These are phyloP conservation scores for Epicauta chinensis DNA, from an alignment of 1,140 invertebrate genomes.

Conservation along the genomic window DNA sequence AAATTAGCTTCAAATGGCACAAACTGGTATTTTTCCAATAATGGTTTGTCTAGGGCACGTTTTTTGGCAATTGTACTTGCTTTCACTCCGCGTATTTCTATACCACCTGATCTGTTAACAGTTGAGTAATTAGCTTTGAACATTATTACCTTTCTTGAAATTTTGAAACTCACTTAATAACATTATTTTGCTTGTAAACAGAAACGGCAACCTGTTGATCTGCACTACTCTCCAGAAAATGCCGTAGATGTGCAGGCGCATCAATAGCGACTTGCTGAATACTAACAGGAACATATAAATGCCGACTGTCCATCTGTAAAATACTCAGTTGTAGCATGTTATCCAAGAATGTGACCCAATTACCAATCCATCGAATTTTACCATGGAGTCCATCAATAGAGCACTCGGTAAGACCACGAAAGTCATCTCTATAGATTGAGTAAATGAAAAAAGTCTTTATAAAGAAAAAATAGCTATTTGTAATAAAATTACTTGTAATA, in stretches of 20 bases:
- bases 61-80: slow-evolving; percentile 69
- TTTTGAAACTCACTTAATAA: not conserved
- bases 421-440: slow-evolving; percentile 22
- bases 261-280: slow-evolving; percentile 77
- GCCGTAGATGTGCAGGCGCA: slow-evolving; percentile 58
- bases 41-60: slow-evolving; percentile 54
- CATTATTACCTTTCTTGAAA: not conserved
- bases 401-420: slow-evolving; percentile 20
- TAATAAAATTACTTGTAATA: slow-evolving; percentile 59
- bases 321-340: slow-evolving; percentile 88
- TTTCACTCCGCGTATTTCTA: slow-evolving; percentile 57
- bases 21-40: slow-evolving; percentile 59
- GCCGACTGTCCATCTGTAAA: slow-evolving; percentile 61
- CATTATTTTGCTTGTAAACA: slow-evolving; percentile 43
- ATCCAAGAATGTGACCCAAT: slow-evolving; percentile 91
- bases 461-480: not conserved
- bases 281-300: slow-evolving; percentile 75
- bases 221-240: slow-evolving; percentile 45
- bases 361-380: slow-evolving; percentile 61
- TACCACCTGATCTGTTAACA: not conserved
- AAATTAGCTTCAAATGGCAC: slow-evolving; percentile 52
- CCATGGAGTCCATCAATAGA: slow-evolving; percentile 44
- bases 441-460: slow-evolving; percentile 1
- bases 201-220: slow-evolving; percentile 44
- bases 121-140: slow-evolving; percentile 1